Conservation (phyloP, 2,113 vertebrate species). For the Sylvia atricapilla region DNA sequence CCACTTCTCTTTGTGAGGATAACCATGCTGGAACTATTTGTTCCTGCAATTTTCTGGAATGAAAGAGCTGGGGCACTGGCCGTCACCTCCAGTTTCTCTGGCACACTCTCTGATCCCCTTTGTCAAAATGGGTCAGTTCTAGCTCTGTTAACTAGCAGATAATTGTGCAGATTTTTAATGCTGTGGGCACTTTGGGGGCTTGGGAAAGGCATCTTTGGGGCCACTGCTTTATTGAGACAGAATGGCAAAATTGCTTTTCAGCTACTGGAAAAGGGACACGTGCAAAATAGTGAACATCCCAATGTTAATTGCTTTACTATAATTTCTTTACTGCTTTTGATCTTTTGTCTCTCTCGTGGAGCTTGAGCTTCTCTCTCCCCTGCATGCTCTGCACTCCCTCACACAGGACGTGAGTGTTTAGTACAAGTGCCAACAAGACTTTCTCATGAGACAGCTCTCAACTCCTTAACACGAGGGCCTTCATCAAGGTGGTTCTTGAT, state of each 20-base stretch:
- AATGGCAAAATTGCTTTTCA: neutral
- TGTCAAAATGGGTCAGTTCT: constrained; percentile 9
- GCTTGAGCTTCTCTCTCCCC: neutral
- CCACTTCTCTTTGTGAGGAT: constrained; percentile 33
- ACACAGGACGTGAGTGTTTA: fast-evolving
- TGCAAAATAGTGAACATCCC: neutral
- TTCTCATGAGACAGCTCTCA: neutral
- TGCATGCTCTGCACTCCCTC: neutral
- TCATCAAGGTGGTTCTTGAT: neutral
- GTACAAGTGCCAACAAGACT: neutral
- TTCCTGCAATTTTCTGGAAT: constrained; percentile 12
- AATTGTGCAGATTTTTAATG: neutral
- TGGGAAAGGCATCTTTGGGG: neutral
- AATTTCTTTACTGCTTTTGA: neutral
- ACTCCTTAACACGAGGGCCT: neutral
- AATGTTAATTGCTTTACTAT: neutral
- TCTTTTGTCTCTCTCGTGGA: neutral
- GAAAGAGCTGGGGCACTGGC: constrained; percentile 43
- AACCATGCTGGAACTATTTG: constrained; percentile 7
- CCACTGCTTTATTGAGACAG: neutral
- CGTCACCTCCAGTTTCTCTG: constrained; percentile 25
- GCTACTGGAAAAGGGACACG: neutral
- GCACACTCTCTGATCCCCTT: neutral
- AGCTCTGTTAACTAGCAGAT: neutral
- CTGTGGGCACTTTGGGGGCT: neutral